phyloP scores from a whole-genome alignment of 1,140 invertebrate species.

The Drosophila ambigua region DNA sequence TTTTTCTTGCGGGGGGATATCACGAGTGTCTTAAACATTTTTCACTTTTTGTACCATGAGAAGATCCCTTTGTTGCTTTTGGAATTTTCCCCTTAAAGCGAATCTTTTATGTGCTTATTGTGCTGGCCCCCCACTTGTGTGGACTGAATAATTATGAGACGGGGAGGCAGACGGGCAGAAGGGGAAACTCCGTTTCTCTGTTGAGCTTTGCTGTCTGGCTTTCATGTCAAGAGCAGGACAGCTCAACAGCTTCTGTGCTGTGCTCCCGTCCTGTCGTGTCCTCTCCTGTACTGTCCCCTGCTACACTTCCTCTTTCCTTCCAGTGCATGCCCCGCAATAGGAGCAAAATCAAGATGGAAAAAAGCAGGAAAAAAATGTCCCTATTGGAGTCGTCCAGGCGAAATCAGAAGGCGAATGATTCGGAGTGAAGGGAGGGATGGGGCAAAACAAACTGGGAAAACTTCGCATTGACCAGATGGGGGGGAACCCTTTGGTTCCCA shows the following conservation, averaged over 20 bases:
- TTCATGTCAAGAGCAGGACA: constrained; percentile 15
- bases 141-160: constrained; percentile 5
- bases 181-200: not conserved
- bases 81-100: constrained; percentile 1
- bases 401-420: constrained; percentile 49
- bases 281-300: too few species aligned
- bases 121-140: not conserved
- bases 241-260: constrained; percentile 25
- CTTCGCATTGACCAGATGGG: constrained; percentile 37
- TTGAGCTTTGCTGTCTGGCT: constrained; percentile 7
- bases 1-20: constrained; percentile 6
- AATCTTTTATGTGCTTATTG: constrained; percentile 6
- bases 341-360: constrained; percentile 20
- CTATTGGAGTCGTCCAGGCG: constrained; percentile 30
- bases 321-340: not conserved
- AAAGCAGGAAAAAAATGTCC: constrained; percentile 3
- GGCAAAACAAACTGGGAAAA: constrained; percentile 55
- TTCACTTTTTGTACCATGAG: constrained; percentile 33
- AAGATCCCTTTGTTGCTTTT: constrained; percentile 15
- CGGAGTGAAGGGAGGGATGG: constrained; percentile 30
- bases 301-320: constrained; percentile 19
- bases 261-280: not conserved
- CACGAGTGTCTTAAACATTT: constrained; percentile 34
- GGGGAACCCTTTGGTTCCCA: not conserved
- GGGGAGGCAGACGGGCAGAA: too few species aligned